Base-by-base conservation (phyloP, 1,140 invertebrate species). In the Neuroterus valhalla region DNA sequence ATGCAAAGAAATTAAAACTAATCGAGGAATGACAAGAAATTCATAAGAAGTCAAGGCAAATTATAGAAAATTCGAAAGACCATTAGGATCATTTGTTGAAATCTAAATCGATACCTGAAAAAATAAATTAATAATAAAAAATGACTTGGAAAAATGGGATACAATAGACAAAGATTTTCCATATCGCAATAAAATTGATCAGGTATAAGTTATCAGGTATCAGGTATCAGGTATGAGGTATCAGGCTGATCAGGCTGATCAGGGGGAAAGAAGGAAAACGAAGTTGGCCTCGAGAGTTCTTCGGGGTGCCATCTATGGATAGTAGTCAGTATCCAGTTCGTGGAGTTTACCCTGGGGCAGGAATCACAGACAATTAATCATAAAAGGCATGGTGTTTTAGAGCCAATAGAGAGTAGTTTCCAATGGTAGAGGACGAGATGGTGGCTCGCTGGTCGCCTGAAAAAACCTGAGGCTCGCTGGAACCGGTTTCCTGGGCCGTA, bases 291-390 rank as follows among this genome's bases (percentile, higher is more conserved):
- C 66, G 42, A 21, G 17, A 21, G 4, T 43, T 46, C 38, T 72
- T 68, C 55, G 48, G 31, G 67, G 52, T 62, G 70, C 74, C 79
- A 79, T 78, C 77, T 79, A 73, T 66, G 71, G 67, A 26, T 72
- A 42, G 23, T 50, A 46, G 66, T 71, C 70, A 15, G 17, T 10
- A 15, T 62, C 55, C 55, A 62, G 55, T 62, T 62, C 26, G 50
- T 62, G 55, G 23, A 31, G 26, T 21, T 31, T 62, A 44, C 48
- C 55, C 69, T 66, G 38, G 19, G 43, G 42, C 45, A 75, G 66
- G 55, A 77, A 81, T 77, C 77, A 79, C 69, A 77, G 74, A 52
- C 77, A 77, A 81, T 81, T 81, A 78, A 75, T 78, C 67, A 68
- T 72, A 68, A 52, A 71, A 78, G 74, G 55, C 15, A 62, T 62